A percentile compares a stretch with the other conserved stretches of the same genome.
phyloP scores from a whole-genome alignment of 2,888 invertebrate genomes.

The Malacosoma neustria region DNA sequence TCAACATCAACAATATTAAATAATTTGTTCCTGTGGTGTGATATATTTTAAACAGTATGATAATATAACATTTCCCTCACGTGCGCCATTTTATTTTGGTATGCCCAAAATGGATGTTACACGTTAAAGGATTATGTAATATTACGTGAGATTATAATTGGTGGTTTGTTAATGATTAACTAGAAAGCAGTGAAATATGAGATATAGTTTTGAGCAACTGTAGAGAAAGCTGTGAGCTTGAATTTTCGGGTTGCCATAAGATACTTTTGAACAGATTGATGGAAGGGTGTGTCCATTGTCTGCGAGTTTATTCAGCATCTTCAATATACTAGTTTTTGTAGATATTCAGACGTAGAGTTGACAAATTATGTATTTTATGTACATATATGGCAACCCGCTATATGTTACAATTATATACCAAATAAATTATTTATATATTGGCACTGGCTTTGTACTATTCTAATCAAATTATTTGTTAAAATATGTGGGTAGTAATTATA shows the following conservation, averaged over 20 bases:
- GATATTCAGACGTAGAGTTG: no score
- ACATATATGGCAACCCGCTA: conserved; percentile 54
- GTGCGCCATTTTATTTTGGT: conserved; percentile 29
- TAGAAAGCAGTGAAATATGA: conserved; percentile 61
- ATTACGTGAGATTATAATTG: conserved; percentile 40
- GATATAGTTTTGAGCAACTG: conserved; percentile 59
- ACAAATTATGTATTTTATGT: no score
- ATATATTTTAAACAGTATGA: conserved; percentile 63
- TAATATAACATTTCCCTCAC: conserved; percentile 46
- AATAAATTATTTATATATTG: conserved; percentile 30
- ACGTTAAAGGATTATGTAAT: conserved; percentile 39
- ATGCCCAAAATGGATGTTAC: conserved; percentile 26
- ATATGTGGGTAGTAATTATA: background rate
- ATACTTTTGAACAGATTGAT: conserved; percentile 1
- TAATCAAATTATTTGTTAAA: background rate
- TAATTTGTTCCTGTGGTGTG: conserved; percentile 73
- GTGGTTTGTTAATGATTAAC: conserved; percentile 49
- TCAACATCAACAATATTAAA: conserved; percentile 85
- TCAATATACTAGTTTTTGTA: no score
- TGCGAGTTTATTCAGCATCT: no score
- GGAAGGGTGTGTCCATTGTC: no score
- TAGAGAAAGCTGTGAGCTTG: conserved; percentile 68
- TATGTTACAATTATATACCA: conserved; percentile 32
- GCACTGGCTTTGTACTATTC: conserved; percentile 24
- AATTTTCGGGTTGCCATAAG: conserved; percentile 46